phyloP scores from a whole-genome alignment of 2,797 vertebrate genomes.

The Acrossocheilus fasciatus region DNA sequence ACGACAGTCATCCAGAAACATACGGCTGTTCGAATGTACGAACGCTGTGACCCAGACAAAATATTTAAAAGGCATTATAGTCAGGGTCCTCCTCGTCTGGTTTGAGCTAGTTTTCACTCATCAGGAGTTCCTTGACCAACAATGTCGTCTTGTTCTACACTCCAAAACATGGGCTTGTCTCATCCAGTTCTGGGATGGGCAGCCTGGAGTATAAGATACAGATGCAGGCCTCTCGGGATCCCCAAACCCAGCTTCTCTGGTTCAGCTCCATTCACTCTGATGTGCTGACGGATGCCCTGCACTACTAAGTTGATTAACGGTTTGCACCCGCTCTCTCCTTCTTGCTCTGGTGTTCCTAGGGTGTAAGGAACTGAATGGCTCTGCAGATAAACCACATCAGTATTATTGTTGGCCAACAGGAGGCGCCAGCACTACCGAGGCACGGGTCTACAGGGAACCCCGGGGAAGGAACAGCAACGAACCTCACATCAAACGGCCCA shows the following conservation, averaged over 20 bases:
- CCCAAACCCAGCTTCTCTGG: slow-evolving; percentile 32
- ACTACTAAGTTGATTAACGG: slow-evolving; percentile 79
- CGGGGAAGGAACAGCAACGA: slow-evolving; percentile 95
- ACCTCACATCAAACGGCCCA: slow-evolving; percentile 98
- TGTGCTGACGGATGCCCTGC: slow-evolving; percentile 53
- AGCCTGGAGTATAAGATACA: slow-evolving; percentile 34
- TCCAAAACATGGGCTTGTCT: slow-evolving; percentile 57
- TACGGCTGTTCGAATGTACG: slow-evolving; percentile 43
- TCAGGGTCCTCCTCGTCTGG: slow-evolving; percentile 61
- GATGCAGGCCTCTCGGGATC: slow-evolving; percentile 12
- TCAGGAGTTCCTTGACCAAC: slow-evolving; percentile 36
- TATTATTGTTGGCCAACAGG: slow-evolving; percentile 99
- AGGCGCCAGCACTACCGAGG: slow-evolving; percentile 95
- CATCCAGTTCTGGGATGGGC: slow-evolving; percentile 48
- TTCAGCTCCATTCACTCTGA: slow-evolving; percentile 52
- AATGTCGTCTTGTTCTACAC: slow-evolving; percentile 63
- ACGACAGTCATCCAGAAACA: slow-evolving; percentile 64
- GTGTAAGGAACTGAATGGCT: slow-evolving; percentile 90
- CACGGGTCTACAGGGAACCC: slow-evolving; percentile 96
- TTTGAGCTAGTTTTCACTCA: slow-evolving; percentile 57
- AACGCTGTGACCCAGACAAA: slow-evolving; percentile 57
- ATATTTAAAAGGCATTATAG: slow-evolving; percentile 61
- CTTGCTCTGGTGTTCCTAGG: slow-evolving; percentile 84
- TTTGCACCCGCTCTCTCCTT: slow-evolving; percentile 83
- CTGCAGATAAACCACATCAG: slow-evolving; percentile 92